Percentiles rank a stretch among this genome's conserved stretches.
Evolutionary conservation across 1,140 invertebrate species (phyloP).

Genomic region (Trinorchestia longiramus): DNA sequence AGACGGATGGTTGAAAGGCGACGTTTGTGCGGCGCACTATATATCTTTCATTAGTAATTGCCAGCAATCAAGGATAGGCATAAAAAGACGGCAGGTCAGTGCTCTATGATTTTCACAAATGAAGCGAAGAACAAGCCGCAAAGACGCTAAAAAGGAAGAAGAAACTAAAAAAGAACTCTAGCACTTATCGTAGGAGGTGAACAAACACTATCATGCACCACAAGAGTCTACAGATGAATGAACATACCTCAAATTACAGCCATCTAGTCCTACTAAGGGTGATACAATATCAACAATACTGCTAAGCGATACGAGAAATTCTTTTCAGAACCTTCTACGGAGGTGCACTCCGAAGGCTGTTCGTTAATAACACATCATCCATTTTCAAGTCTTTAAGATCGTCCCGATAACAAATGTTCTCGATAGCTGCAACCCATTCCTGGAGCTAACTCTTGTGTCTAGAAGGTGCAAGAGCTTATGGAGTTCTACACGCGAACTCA

Average conservation of each 20-base stretch:
- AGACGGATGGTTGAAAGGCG: not conserved
- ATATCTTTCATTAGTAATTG: not conserved
- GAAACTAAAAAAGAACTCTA: not conserved
- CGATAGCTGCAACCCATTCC: not conserved
- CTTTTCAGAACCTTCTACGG: not conserved
- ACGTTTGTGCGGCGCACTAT: not conserved
- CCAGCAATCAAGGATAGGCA: not conserved
- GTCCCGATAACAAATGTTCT: not conserved
- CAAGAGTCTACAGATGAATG: not conserved
- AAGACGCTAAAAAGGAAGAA: not conserved
- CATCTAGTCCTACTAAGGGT: not conserved
- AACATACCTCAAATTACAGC: not conserved
- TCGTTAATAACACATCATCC: conserved; percentile 8
- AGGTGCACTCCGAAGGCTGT: not conserved
- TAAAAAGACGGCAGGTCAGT: conserved; percentile 4
- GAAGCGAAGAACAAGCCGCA: not conserved
- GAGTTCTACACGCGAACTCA: not conserved
- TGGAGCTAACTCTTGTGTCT: not conserved
- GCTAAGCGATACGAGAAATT: not conserved
- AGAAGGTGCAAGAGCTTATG: not conserved
- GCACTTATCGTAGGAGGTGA: not conserved
- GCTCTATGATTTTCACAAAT: not conserved
- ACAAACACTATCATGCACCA: not conserved
- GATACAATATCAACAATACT: not conserved
- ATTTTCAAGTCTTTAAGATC: not conserved